Evolutionary conservation across 2,888 invertebrate genomes (phyloP), one percentile per base, ranked within the genome.

Genomic region (Protonemura montana): DNA sequence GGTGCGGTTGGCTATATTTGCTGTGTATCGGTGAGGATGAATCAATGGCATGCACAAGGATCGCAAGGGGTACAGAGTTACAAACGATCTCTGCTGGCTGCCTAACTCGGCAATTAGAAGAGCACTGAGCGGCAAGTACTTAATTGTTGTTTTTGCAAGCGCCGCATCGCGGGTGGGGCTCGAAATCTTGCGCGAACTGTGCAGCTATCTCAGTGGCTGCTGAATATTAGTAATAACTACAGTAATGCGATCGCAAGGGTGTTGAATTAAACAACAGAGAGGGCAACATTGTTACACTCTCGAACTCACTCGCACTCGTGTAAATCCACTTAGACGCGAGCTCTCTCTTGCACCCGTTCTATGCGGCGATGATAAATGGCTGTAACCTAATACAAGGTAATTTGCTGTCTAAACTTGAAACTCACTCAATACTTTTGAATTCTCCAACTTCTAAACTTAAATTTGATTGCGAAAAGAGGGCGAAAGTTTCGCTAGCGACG

Each of bases 391-490:
- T 87, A 86, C 83, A 86, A 86, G 86, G 86, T 87, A 87, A 87
- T 87, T 87, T 86, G 85, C 86, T 87, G 87, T 87, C 87, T 77
- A 78, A 86, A 87, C 86, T 85, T 30, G 82, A 82, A 87, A 86
- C 86, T 86, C 86, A 86, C 85, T 87, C 86, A 86, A 87, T 87
- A 87, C 87, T 87, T 87, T 78, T 84, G 87, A 86, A 87, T 86
- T 85, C 82, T 86, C 59, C 86, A 87, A 86, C 85, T 87, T 82
- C 76, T 83, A 86, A 86, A 87, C 85, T 87, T 86, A 87, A 86
- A 87, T 87, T 87, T 87, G 87, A 87, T 87, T 86, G 86, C 76
- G 85, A 86, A 87, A 87, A 85, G 82, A 85, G 85, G 86, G 82
- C 85, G 26, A 76, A 85, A 86, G 85, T 85, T 87, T 82, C 35